These are phyloP conservation scores for Pachyseris speciosa DNA, from an alignment of 64 coral and sea anemone genomes.

Conservation along the genomic window DNA sequence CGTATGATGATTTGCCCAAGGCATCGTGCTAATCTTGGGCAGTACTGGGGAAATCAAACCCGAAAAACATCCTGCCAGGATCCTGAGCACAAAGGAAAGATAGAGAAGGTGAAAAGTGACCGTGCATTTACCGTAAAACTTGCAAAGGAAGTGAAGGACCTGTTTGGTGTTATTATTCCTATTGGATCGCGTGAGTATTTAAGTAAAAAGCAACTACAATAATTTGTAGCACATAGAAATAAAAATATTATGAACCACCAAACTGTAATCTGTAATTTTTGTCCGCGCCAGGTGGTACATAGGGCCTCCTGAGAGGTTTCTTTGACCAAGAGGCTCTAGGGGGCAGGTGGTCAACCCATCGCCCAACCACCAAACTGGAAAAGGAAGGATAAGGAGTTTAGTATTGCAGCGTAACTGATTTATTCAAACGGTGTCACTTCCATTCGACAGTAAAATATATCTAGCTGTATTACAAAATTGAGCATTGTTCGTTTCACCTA, in stretches of 20 bases:
- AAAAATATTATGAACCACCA: not conserved
- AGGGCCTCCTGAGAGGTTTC: too few species aligned
- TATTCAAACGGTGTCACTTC: not conserved
- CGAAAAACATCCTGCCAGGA: not conserved
- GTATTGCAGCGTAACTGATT: not conserved
- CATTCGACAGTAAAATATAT: not conserved
- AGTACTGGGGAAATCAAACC: not conserved
- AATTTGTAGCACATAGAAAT: not conserved
- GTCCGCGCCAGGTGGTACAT: too few species aligned
- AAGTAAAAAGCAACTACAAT: too few species aligned
- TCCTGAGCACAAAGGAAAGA: not conserved
- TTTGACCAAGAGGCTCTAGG: too few species aligned
- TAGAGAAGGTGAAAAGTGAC: not conserved
- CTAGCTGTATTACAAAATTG: not conserved
- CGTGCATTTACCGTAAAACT: not conserved
- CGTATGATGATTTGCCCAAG: not conserved
- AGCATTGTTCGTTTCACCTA: not conserved
- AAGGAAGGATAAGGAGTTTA: not conserved
- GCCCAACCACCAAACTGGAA: not conserved
- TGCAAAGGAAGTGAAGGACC: not conserved
- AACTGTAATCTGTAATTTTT: too few species aligned
- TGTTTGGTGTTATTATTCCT: not conserved
- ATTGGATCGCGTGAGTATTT: conserved; percentile 3
- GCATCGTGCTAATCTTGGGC: not conserved
- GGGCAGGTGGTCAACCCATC: too few species aligned